Evolutionary conservation across 2,888 invertebrate species (phyloP).

Genomic region (Drosophila putrida): DNA sequence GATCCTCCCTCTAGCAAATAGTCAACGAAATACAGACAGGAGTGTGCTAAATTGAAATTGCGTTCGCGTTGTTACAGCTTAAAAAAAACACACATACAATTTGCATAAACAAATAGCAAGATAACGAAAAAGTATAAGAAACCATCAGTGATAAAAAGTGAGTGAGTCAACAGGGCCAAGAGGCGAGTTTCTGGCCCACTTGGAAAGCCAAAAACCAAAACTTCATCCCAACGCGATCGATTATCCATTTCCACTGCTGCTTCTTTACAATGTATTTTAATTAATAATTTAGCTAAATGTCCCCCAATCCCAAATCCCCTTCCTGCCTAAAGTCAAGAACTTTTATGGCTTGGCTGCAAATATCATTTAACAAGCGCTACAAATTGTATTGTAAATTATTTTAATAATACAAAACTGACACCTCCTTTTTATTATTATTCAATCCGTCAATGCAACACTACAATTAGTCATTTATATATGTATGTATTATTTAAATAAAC

Average conservation of each 20-base stretch:
- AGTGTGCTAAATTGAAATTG: constrained; percentile 38
- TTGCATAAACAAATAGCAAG: constrained; percentile 43
- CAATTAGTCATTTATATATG: constrained; percentile 54
- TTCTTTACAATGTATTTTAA: constrained; percentile 34
- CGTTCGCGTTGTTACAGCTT: constrained; percentile 41
- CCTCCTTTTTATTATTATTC: constrained; percentile 6
- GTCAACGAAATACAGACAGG: constrained; percentile 30
- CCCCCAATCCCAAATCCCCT: neutral
- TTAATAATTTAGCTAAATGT: constrained; percentile 43
- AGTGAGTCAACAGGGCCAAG: constrained; percentile 62
- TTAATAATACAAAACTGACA: constrained; percentile 17
- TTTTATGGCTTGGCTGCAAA: constrained; percentile 16
- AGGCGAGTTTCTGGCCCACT: constrained; percentile 9
- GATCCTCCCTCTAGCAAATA: constrained; percentile 17
- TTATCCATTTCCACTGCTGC: constrained; percentile 22
- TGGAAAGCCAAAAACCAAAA: constrained; percentile 22
- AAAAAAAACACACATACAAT: constrained; percentile 53
- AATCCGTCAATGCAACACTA: constrained; percentile 41
- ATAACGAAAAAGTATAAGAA: constrained; percentile 32
- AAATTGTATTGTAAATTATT: constrained; percentile 61
- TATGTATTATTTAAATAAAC: constrained; percentile 42
- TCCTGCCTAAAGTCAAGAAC: neutral
- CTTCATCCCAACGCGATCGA: constrained; percentile 48
- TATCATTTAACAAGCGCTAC: constrained; percentile 21
- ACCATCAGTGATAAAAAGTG: constrained; percentile 68